Evolutionary conservation across 2,888 invertebrate genomes (phyloP).

Genomic region (Ernsta delagoae): DNA sequence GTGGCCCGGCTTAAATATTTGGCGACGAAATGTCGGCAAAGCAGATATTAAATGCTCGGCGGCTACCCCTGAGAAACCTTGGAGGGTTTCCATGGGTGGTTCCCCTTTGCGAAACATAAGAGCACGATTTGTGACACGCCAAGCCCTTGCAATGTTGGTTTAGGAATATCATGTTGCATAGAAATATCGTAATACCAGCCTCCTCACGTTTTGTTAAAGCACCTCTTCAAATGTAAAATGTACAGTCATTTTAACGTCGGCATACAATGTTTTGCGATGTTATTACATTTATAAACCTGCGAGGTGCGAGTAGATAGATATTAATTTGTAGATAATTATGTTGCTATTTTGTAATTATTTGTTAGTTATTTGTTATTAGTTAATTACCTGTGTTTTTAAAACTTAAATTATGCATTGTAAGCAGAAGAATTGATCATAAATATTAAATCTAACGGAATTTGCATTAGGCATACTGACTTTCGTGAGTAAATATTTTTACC

Average conservation of each 20-base stretch:
- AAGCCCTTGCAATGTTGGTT: slow-evolving; percentile 53
- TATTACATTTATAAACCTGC: background rate
- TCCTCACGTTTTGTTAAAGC: slow-evolving; percentile 15
- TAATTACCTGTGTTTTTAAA: too few species aligned
- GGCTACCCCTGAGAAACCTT: slow-evolving; percentile 46
- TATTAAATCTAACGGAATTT: too few species aligned
- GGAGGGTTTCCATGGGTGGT: slow-evolving; percentile 60
- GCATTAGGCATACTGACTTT: too few species aligned
- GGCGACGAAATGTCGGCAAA: slow-evolving; percentile 54
- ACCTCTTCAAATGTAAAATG: slow-evolving; percentile 14
- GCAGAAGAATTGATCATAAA: too few species aligned
- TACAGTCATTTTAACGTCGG: background rate
- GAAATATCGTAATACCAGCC: slow-evolving; percentile 40
- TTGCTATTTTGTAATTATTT: background rate
- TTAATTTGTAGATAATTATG: background rate
- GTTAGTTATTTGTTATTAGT: too few species aligned
- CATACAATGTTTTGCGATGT: background rate
- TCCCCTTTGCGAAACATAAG: slow-evolving; percentile 56
- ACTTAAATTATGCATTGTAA: too few species aligned
- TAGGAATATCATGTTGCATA: slow-evolving; percentile 55
- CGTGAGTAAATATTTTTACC: too few species aligned
- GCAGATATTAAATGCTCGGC: slow-evolving; percentile 52
- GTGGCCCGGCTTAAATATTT: slow-evolving; percentile 63
- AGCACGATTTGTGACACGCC: slow-evolving; percentile 50
- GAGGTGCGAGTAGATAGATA: background rate